Conservation (phyloP, 1,140 invertebrate species). For the Episyrphus balteatus region DNA sequence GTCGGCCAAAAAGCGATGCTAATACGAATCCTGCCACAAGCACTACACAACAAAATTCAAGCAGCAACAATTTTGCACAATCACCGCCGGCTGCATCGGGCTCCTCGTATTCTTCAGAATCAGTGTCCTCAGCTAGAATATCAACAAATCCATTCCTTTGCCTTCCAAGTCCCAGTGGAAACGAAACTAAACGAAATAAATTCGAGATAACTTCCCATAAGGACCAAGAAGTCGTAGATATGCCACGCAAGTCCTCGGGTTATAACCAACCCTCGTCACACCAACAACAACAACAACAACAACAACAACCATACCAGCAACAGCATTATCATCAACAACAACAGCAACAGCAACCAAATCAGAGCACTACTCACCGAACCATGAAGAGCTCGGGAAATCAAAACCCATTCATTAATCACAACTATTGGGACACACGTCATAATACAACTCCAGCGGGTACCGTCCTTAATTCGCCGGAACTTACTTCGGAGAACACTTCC, state of each 20-base stretch:
- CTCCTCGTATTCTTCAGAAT: slow-evolving; percentile 41
- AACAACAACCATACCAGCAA: slow-evolving; percentile 7
- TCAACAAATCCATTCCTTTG: slow-evolving; percentile 35
- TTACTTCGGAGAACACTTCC: not conserved
- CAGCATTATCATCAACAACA: slow-evolving; percentile 9
- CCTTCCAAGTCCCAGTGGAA: slow-evolving; percentile 4
- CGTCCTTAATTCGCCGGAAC: slow-evolving; percentile 9
- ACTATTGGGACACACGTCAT: slow-evolving; percentile 26
- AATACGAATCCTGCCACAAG: slow-evolving; percentile 45
- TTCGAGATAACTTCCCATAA: too few species aligned
- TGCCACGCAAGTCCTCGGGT: too few species aligned
- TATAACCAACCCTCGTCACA: too few species aligned
- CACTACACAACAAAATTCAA: slow-evolving; percentile 5
- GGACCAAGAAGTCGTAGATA: too few species aligned
- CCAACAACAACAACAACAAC: slow-evolving; percentile 7
- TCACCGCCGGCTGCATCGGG: slow-evolving; percentile 31
- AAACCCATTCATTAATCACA: slow-evolving; percentile 34
- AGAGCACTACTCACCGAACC: not conserved
- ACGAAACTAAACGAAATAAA: too few species aligned
- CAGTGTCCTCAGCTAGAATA: slow-evolving; percentile 35
- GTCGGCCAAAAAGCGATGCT: slow-evolving; percentile 52
- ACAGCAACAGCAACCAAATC: slow-evolving; percentile 4
- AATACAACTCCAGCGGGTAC: slow-evolving; percentile 6
- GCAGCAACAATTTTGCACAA: slow-evolving; percentile 21
- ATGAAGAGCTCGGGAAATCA: slow-evolving; percentile 9